A percentile compares a stretch with the other conserved stretches of the same genome.
phyloP scores from a whole-genome alignment of 2,888 invertebrate species.

The Nomada goodeniana region DNA sequence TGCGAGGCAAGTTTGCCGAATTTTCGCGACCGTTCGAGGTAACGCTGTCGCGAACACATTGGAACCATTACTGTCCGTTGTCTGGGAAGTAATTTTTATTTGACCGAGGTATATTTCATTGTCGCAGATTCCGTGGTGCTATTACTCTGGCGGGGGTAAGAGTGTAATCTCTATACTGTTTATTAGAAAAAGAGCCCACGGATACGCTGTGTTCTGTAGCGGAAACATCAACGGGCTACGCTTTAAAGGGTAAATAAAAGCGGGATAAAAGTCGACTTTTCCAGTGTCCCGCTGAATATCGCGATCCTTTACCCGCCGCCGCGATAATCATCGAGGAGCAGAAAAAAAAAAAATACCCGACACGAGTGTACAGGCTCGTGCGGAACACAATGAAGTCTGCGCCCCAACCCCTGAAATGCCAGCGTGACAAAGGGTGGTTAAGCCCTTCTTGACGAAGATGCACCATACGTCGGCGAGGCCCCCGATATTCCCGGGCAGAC shows the following conservation, averaged over 20 bases:
- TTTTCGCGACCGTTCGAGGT: conserved; percentile 5
- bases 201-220: background rate
- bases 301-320: conserved; percentile 23
- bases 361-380: conserved; percentile 73
- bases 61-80: background rate
- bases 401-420: conserved; percentile 76
- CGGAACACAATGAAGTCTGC: conserved; percentile 81
- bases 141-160: background rate
- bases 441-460: conserved; percentile 79
- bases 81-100: background rate
- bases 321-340: conserved; percentile 37
- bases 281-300: conserved; percentile 44
- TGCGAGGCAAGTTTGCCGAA: background rate
- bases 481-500: conserved; percentile 54
- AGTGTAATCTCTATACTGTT: no score
- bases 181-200: no score
- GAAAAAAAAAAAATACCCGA: conserved; percentile 68
- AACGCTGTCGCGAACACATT: no score
- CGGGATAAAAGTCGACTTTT: background rate
- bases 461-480: conserved; percentile 66
- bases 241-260: background rate
- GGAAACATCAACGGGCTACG: conserved; percentile 30
- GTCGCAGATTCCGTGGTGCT: background rate
- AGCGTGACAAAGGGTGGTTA: conserved; percentile 79
- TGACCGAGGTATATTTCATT: background rate